Evolutionary conservation across 2,797 vertebrate genomes (phyloP).

Genomic region (Petrocephalus sullivani): DNA sequence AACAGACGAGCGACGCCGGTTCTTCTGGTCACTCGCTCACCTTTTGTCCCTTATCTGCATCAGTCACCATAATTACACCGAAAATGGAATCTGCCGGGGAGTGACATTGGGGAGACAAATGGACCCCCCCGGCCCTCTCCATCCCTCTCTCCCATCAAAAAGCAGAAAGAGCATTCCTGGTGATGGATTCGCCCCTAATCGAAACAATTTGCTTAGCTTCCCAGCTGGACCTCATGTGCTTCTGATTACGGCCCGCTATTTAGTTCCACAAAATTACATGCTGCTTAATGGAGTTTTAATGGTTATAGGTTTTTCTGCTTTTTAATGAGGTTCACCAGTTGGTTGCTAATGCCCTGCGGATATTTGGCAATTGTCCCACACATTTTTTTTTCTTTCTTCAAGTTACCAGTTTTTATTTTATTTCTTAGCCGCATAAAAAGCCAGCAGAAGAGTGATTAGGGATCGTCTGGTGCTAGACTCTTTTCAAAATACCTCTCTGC

Average conservation of each 20-base stretch:
- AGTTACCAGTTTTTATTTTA: constrained; percentile 82
- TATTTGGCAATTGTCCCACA: constrained; percentile 84
- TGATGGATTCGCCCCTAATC: constrained; percentile 96
- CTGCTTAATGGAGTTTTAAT: constrained; percentile 99
- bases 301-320: constrained; percentile 96
- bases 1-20: constrained; percentile 59
- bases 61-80: constrained; percentile 75
- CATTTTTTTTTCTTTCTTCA: constrained; percentile 58
- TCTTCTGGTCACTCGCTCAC: constrained; percentile 69
- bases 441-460: constrained; percentile 62
- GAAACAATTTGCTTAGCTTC: constrained; percentile 94
- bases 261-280: constrained; percentile 99
- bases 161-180: constrained; percentile 79
- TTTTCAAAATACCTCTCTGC: constrained; percentile 41
- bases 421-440: constrained; percentile 64
- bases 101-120: constrained; percentile 70
- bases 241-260: constrained; percentile 99
- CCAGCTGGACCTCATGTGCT: constrained; percentile 99
- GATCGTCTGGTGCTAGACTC: constrained; percentile 45
- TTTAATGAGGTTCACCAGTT: constrained; percentile 99
- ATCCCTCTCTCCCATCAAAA: constrained; percentile 33
- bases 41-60: constrained; percentile 66
- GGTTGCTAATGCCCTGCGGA: constrained; percentile 97
- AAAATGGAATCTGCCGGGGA: constrained; percentile 67
- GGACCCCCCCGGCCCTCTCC: constrained; percentile 54